Conservation (phyloP, 2,797 vertebrate genomes). For the Pogoniulus pusillus region DNA sequence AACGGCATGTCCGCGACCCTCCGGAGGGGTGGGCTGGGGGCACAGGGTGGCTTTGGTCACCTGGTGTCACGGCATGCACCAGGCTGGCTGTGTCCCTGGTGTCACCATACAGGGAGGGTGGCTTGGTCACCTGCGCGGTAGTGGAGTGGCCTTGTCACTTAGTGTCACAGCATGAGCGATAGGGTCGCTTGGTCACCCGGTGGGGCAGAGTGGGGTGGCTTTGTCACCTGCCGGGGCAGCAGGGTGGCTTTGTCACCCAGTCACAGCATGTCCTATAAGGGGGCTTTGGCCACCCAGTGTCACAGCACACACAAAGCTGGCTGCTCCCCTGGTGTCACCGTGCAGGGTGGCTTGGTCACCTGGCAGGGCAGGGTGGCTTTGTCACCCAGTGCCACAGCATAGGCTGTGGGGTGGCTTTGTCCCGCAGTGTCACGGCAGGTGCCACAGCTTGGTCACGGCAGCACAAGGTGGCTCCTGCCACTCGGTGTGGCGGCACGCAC, state of each 20-base stretch:
- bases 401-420: not conserved
- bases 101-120: not conserved
- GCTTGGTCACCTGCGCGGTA: not conserved
- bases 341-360: not conserved
- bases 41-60: not conserved
- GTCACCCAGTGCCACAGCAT: fast-evolving
- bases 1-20: not conserved
- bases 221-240: not conserved
- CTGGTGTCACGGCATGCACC: not conserved
- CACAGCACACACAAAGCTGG: fast-evolving
- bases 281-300: not conserved
- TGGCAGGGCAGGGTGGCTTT: not conserved
- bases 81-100: not conserved
- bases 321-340: not conserved
- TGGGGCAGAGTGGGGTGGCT: not conserved
- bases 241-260: not conserved
- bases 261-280: not conserved
- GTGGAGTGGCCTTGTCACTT: not conserved
- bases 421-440: fast-evolving
- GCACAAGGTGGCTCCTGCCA: no score
- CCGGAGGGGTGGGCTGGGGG: not conserved
- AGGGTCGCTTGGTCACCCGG: not conserved
- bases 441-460: not conserved
- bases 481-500: no score
- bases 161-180: fast-evolving